These are phyloP conservation scores for Doryteuthis pealeii DNA, from an alignment of 1,140 invertebrate genomes.

Conservation along the genomic window DNA sequence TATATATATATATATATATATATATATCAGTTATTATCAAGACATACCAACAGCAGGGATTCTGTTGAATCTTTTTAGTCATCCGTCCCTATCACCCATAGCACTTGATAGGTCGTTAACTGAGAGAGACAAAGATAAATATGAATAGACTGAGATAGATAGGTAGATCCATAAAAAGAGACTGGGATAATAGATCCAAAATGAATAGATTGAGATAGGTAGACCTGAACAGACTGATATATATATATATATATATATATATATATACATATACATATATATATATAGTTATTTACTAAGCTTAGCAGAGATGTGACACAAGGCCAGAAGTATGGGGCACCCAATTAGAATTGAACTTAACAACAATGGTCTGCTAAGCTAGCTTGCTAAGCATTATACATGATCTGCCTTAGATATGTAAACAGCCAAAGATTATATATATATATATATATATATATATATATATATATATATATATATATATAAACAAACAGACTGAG, in stretches of 20 bases:
- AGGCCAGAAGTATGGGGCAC: no score
- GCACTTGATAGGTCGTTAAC: background rate
- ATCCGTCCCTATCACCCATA: no score
- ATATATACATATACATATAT: background rate
- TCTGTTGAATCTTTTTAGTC: no score
- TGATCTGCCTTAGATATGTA: background rate
- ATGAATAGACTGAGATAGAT: no score
- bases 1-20: no score
- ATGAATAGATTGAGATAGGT: no score
- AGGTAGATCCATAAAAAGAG: background rate
- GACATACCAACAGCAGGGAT: no score
- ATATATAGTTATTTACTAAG: no score
- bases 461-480: constrained; percentile 4
- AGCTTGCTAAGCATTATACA: no score
- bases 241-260: constrained; percentile 4
- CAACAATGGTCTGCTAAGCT: background rate
- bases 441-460: background rate
- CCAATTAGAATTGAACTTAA: background rate
- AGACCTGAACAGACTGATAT: no score
- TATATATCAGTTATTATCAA: no score
- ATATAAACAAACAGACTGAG: background rate
- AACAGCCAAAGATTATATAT: background rate
- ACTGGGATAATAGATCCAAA: background rate
- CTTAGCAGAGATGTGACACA: no score
- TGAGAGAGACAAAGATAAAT: background rate